phyloP scores from a whole-genome alignment of 1,140 invertebrate genomes.

The Planococcus citri region DNA sequence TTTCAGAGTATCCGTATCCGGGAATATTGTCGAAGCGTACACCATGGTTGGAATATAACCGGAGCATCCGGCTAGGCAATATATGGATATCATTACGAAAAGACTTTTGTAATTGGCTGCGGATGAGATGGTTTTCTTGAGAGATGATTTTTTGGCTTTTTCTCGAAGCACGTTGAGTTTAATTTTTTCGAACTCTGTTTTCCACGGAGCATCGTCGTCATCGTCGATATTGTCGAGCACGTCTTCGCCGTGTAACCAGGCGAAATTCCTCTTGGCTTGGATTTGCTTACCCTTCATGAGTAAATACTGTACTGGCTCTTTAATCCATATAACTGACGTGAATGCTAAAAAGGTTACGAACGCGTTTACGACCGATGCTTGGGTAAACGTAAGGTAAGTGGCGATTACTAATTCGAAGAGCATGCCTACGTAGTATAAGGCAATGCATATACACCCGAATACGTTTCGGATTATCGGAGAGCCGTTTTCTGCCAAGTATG shows the following conservation, averaged over 20 bases:
- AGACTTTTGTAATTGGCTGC: slow-evolving; percentile 37
- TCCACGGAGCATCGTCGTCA: no score
- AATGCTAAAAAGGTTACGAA: slow-evolving; percentile 47
- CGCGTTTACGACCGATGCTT: slow-evolving; percentile 48
- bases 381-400: slow-evolving; percentile 51
- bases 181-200: slow-evolving; percentile 13
- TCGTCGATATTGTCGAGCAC: background rate
- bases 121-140: slow-evolving; percentile 36
- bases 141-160: slow-evolving; percentile 30
- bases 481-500: slow-evolving; percentile 73
- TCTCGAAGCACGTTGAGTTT: slow-evolving; percentile 25
- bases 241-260: slow-evolving; percentile 43
- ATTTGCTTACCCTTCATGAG: slow-evolving; percentile 43
- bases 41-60: slow-evolving; percentile 27
- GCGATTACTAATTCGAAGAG: slow-evolving; percentile 62
- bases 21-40: slow-evolving; percentile 32
- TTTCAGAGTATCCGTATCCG: slow-evolving; percentile 20
- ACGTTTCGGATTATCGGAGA: slow-evolving; percentile 26
- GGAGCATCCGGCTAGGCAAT: slow-evolving; percentile 23
- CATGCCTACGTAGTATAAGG: slow-evolving; percentile 63
- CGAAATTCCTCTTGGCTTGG: slow-evolving; percentile 48
- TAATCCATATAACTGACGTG: slow-evolving; percentile 54
- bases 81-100: slow-evolving; percentile 36
- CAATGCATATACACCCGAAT: slow-evolving; percentile 61
- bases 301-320: slow-evolving; percentile 64